phyloP scores from a whole-genome alignment of 2,797 vertebrate species.

The Helostoma temminkii region DNA sequence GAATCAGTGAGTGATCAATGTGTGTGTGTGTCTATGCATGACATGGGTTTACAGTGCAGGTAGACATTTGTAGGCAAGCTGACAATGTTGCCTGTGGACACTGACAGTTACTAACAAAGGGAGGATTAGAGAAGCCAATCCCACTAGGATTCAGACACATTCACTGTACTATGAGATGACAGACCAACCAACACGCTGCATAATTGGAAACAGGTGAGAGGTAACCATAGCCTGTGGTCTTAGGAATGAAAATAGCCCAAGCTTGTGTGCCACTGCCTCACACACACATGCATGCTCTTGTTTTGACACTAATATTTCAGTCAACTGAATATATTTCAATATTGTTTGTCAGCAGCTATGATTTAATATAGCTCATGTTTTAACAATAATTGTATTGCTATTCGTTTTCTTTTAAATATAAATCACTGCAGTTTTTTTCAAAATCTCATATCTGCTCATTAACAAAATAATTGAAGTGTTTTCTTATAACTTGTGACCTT shows the following conservation, averaged over 20 bases:
- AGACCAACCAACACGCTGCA: slow-evolving; percentile 38
- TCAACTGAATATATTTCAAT: neutral
- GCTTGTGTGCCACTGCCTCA: neutral
- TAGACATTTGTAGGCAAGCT: slow-evolving; percentile 15
- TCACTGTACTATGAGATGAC: slow-evolving; percentile 35
- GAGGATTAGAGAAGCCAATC: slow-evolving; percentile 71
- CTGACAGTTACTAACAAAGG: slow-evolving; percentile 66
- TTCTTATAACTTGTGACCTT: too few relatives aligned
- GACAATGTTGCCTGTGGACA: slow-evolving; percentile 54
- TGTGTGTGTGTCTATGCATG: neutral
- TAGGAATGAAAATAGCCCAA: slow-evolving; percentile 48
- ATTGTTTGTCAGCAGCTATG: neutral
- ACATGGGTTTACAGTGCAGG: slow-evolving; percentile 18
- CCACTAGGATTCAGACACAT: slow-evolving; percentile 50
- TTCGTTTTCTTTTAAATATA: too few relatives aligned
- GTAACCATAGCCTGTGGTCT: slow-evolving; percentile 39
- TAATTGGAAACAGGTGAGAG: slow-evolving; percentile 71
- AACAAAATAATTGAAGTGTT: too few relatives aligned
- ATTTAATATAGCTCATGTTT: too few relatives aligned
- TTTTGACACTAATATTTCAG: neutral
- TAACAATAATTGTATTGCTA: too few relatives aligned
- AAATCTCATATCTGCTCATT: too few relatives aligned
- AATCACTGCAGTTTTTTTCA: too few relatives aligned
- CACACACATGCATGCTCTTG: neutral
- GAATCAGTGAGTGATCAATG: neutral